Conservation (phyloP, 1,140 invertebrate species). For the Ylistrum balloti region DNA sequence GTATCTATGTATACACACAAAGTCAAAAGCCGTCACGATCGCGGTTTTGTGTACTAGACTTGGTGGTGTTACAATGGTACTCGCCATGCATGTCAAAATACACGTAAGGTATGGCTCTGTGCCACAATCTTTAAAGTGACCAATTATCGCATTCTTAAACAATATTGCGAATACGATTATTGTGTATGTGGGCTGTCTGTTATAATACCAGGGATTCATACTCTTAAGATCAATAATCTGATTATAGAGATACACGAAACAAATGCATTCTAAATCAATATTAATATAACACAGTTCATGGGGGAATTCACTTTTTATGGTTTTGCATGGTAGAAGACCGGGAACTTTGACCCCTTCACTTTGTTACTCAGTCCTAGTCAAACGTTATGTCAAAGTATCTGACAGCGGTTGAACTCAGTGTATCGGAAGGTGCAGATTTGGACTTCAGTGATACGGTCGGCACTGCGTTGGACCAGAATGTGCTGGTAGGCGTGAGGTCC, state of each 20-base stretch:
- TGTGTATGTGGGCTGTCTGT: neutral
- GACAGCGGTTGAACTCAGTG: no score
- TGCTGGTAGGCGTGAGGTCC: no score
- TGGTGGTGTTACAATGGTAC: neutral
- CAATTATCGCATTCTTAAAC: neutral
- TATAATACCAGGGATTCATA: neutral
- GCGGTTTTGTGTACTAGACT: neutral
- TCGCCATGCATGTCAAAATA: neutral
- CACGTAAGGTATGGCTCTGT: neutral
- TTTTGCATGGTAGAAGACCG: no score
- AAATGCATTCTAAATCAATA: neutral
- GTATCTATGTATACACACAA: neutral
- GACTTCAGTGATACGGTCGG: no score
- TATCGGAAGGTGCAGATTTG: no score
- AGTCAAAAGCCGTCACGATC: neutral
- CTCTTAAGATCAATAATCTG: neutral
- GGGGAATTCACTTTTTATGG: neutral
- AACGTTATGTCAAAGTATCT: no score
- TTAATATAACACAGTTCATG: neutral
- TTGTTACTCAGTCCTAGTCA: no score
- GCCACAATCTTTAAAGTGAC: neutral
- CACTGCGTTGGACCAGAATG: no score
- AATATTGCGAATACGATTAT: neutral
- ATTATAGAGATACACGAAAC: neutral
- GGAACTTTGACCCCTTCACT: no score